Base-by-base conservation (phyloP, 2,797 vertebrate genomes). In the Cryptoprocta ferox region DNA sequence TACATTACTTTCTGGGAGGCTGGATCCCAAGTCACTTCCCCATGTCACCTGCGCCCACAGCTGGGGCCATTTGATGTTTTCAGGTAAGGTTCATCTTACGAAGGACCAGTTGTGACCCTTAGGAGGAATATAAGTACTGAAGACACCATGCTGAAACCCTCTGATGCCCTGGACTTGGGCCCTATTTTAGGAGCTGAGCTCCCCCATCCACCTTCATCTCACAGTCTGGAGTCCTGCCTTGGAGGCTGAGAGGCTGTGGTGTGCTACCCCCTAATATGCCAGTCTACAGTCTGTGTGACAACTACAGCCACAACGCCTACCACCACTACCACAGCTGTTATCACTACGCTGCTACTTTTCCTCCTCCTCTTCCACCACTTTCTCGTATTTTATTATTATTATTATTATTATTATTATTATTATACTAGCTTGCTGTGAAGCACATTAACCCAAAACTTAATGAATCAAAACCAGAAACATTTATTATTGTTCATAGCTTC, bases 201-300 rank as follows among this genome's bases (percentile, higher is more conserved):
- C 63, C 10, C 30, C 28, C 35, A 3, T 28, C 5, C 53, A 48
- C 32, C 13, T 30, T 50, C 19, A 18, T 45, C 76, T 79, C 6
- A 65, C 0, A n/a, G 32, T 35, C 39, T 42, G 79, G 32, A 53
- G 30, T 24, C 89, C n/a, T 32, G 73, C 6, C 50, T 28, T 53
- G 0, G 15, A 11, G 21, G 6, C 39, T 35, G 26, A 63, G 87
- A 59, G n/a, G 15, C 56, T 50, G n/a, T 42, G 85, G 12, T 11
- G 21, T 42, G 2, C 12, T 48, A 6, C 37, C 24, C 9, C 21
- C 35, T 30, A 4, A 15, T 9, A 9, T 35, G 1, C 13, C 5
- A 4, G 0, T 12, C 30, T 53, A 9, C 30, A 15, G 28, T 1
- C 10, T n/a, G 16, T 19, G 42, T 21, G 24, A 50, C 50, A 59